Percentiles rank a stretch among this genome's conserved stretches.
These are phyloP conservation scores for Pseudomyrmex gracilis DNA, from an alignment of 1,140 invertebrate genomes.

Conservation along the genomic window DNA sequence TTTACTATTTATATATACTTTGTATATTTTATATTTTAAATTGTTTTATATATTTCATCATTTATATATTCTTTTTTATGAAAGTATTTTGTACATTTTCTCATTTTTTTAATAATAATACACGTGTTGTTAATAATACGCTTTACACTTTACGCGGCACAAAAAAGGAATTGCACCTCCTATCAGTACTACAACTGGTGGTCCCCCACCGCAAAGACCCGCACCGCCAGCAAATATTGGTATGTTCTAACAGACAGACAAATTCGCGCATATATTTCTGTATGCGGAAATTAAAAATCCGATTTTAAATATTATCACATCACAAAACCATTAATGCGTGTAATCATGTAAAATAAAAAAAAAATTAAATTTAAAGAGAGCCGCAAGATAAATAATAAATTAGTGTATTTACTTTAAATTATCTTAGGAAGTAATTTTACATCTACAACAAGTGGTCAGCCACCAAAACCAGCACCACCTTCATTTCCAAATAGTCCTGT, in stretches of 20 bases:
- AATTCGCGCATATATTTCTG: slow-evolving; percentile 19
- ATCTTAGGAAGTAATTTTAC: slow-evolving; percentile 80
- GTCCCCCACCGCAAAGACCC: slow-evolving; percentile 83
- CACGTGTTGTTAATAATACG: slow-evolving; percentile 67
- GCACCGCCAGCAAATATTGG: slow-evolving; percentile 84
- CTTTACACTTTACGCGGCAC: slow-evolving; percentile 80
- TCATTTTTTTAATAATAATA: slow-evolving; percentile 22
- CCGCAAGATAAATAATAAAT: too few species aligned
- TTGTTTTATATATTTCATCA: neutral
- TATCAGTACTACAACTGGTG: slow-evolving; percentile 70
- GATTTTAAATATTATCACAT: slow-evolving; percentile 33
- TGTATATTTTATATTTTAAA: slow-evolving; percentile 41
- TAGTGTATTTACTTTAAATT: neutral
- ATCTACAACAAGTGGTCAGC: slow-evolving; percentile 77
- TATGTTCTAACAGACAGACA: slow-evolving; percentile 76
- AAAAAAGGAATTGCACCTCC: slow-evolving; percentile 77
- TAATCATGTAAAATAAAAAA: too few species aligned
- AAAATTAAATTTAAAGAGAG: too few species aligned
- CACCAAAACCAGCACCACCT: slow-evolving; percentile 83
- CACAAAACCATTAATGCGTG: neutral
- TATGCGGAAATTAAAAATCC: neutral
- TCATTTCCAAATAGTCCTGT: slow-evolving; percentile 84
- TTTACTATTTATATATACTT: slow-evolving; percentile 42
- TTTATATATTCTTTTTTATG: neutral
- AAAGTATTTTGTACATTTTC: slow-evolving; percentile 13